These are phyloP conservation scores for Melanostigma gelatinosum DNA, from an alignment of 2,113 vertebrate species.

Conservation along the genomic window DNA sequence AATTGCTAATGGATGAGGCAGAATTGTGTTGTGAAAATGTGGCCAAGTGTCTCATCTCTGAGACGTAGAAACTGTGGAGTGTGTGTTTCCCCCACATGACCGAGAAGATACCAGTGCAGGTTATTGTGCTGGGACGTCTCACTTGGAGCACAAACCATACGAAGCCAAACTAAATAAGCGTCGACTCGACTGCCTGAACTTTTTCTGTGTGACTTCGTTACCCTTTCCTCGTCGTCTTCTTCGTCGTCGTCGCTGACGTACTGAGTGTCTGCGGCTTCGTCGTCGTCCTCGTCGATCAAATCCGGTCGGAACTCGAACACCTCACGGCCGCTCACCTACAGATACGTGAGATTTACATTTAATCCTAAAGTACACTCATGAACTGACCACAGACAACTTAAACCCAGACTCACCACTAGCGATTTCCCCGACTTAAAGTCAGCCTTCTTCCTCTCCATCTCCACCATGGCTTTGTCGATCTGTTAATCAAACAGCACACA, in stretches of 20 bases:
- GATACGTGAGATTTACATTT: rapidly evolving
- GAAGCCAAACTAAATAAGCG: background rate
- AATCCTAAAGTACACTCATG: background rate
- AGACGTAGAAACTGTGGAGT: background rate
- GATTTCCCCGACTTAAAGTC: slow-evolving; percentile 97
- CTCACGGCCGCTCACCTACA: slow-evolving; percentile 94
- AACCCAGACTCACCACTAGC: slow-evolving; percentile 84
- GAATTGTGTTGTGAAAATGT: too few species aligned
- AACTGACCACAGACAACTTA: background rate
- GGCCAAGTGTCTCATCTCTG: background rate
- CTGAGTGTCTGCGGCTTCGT: slow-evolving; percentile 90
- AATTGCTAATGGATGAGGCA: background rate
- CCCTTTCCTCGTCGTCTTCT: slow-evolving; percentile 28
- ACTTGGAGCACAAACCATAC: background rate
- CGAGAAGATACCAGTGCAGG: too few species aligned
- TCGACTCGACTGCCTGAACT: too few species aligned
- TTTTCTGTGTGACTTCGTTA: too few species aligned
- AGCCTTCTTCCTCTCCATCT: slow-evolving; percentile 97
- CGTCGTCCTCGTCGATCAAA: slow-evolving; percentile 94
- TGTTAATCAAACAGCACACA: slow-evolving; percentile 32
- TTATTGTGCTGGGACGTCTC: background rate
- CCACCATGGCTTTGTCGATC: slow-evolving; percentile 88
- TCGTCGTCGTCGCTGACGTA: slow-evolving; percentile 81
- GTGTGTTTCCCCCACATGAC: too few species aligned
- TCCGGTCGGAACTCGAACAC: slow-evolving; percentile 98